Evolutionary conservation across 2,888 invertebrate species (phyloP), one percentile per base, ranked within the genome.

Genomic region (Mayetiola destructor): DNA sequence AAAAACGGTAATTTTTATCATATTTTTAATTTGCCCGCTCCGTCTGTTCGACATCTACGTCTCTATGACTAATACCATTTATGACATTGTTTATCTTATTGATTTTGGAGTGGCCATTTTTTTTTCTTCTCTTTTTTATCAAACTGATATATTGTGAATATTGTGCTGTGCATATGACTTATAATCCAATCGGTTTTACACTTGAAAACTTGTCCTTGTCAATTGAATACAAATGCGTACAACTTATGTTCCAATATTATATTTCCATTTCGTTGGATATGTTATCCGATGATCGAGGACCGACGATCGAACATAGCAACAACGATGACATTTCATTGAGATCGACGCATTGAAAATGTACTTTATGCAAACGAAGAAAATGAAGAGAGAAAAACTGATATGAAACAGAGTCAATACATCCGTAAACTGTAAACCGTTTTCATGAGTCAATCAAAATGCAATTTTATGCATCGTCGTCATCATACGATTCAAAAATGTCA

Each of bases 181-280:
- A n/a, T n/a, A n/a, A 27, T 9, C 48, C 48, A 27, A 48, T 48
- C 48, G 27, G 48, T 27, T 27, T 23, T 48, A 48, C 48, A 48
- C 48, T 48, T 48, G 48, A 48, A 48, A 48, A 48, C 48, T 48
- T 48, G 48, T 48, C 48, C 48, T 48, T 48, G 48, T 48, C 48
- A 48, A 48, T 48, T 27, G 48, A 48, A 48, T 48, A 27, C 29
- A 48, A 48, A 48, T 48, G 48, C 48, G 9, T 48, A 16, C 42
- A 23, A 23, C n/a, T n/a, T 16, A n/a, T n/a, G 14, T 23, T 21
- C 23, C 14, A 8, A 12, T 23, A 4, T 21, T 42, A n/a, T n/a
- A n/a, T n/a, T n/a, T n/a, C n/a, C n/a, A n/a, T n/a, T n/a, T n/a
- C n/a, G n/a, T n/a, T n/a, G n/a, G n/a, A n/a, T n/a, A n/a, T n/a